These are phyloP conservation scores for Eurytoma adleriae DNA, from an alignment of 2,888 invertebrate genomes.

Conservation along the genomic window DNA sequence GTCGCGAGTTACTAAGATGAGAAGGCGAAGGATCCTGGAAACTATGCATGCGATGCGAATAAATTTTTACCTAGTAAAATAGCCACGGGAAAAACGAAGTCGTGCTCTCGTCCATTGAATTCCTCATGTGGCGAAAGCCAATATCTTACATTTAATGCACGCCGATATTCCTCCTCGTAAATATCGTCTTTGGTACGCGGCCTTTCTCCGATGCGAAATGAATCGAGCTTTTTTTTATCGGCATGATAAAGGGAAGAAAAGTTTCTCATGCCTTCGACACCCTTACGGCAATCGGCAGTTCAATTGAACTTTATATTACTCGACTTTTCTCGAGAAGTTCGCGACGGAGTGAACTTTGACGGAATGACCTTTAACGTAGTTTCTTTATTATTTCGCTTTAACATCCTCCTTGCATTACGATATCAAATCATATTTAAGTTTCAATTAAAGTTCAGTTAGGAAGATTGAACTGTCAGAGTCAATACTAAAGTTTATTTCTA, in stretches of 20 bases:
- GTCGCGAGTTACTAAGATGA: too few species aligned
- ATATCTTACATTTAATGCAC: constrained; percentile 46
- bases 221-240: constrained; percentile 45
- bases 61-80: too few species aligned
- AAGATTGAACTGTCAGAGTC: not conserved
- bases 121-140: constrained; percentile 23
- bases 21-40: too few species aligned
- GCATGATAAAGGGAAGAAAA: constrained; percentile 47
- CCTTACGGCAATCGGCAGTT: constrained; percentile 47
- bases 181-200: constrained; percentile 4
- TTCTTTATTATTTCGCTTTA: constrained; percentile 33
- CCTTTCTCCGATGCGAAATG: not conserved
- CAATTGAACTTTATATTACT: constrained; percentile 50
- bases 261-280: constrained; percentile 18
- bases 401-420: constrained; percentile 6
- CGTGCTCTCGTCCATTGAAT: not conserved
- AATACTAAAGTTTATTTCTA: not conserved
- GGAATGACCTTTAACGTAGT: constrained; percentile 30
- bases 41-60: not conserved
- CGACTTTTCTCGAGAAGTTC: constrained; percentile 13
- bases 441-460: constrained; percentile 7
- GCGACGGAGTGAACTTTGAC: not conserved
- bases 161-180: constrained; percentile 34
- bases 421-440: constrained; percentile 14
- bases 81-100: too few species aligned